Base-by-base conservation (phyloP, 2,888 invertebrate genomes). In the Erebia epiphron region DNA sequence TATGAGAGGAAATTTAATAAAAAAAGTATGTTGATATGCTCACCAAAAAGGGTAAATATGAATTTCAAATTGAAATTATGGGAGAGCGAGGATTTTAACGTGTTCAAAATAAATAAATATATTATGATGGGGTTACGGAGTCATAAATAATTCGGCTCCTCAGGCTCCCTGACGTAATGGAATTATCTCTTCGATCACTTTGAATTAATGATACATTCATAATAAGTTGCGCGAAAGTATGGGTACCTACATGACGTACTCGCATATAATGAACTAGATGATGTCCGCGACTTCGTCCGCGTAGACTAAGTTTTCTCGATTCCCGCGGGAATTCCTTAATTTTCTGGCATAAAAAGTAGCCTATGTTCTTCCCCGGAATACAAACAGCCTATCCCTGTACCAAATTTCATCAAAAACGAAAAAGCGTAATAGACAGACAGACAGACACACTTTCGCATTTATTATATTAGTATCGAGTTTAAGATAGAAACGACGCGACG, bases 121-220 rank as follows among this genome's bases (percentile, higher is more conserved):
- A 75, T 78, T 76, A 74, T 75, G 75, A 11, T 11, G 43, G 73
- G 81, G 81, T 86, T 88, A 86, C 85, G 84, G 85, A 82, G 79
- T 83, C 83, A 83, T 85, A 86, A 88, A 88, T 85, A 85, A 84
- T 80, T 79, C 77, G 75, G 76, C 79, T 78, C 79, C 76, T 79
- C 80, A 81, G 82, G 80, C 80, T 80, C 80, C 80, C 79, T 77
- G 74, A 78, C 77, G 78, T 88, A 89, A 89, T 89, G 82, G 83
- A 88, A 89, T 89, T 87, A 88, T 87, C 84, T 83, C 81, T 77
- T 84, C 83, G 82, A 85, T 85, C 81, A 82, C 82, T 79, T 80
- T 81, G 82, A 88, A 88, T 87, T 89, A 89, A 89, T 88, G 70
- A 64, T n/a, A 61, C 60, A 43, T 56, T 80, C 84, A 83, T 85